phyloP scores from a whole-genome alignment of 1,140 invertebrate species.

The Planococcus citri region DNA sequence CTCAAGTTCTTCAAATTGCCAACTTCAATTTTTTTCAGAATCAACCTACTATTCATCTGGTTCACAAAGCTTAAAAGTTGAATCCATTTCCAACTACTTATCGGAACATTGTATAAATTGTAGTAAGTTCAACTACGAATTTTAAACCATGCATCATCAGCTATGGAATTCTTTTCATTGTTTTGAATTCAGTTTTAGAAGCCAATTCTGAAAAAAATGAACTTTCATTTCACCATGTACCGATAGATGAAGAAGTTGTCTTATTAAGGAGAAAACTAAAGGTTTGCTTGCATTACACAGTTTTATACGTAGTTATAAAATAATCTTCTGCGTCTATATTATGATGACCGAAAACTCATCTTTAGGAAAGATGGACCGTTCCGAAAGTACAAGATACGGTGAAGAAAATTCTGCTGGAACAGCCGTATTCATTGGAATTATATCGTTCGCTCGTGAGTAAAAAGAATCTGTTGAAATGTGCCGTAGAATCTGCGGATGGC shows the following conservation, averaged over 20 bases:
- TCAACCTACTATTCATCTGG: not conserved
- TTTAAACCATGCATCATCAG: not conserved
- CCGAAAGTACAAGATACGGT: constrained; percentile 34
- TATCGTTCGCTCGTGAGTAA: constrained; percentile 40
- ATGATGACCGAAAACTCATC: too few species aligned
- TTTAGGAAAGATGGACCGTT: constrained; percentile 29
- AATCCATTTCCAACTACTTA: not conserved
- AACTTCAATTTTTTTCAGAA: not conserved
- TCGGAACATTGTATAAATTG: constrained; percentile 34
- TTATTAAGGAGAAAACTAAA: constrained; percentile 26
- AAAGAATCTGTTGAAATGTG: constrained; percentile 37
- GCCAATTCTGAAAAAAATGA: constrained; percentile 15
- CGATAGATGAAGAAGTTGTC: constrained; percentile 26
- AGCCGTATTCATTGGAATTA: constrained; percentile 38
- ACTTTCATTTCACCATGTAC: not conserved
- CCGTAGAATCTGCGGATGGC: constrained; percentile 40
- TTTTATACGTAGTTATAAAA: not conserved
- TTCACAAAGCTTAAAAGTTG: not conserved
- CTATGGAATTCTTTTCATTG: constrained; percentile 19
- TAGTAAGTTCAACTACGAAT: constrained; percentile 31
- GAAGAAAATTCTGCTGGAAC: constrained; percentile 36
- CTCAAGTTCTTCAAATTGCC: not conserved
- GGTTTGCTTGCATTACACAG: constrained; percentile 21
- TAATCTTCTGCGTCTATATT: too few species aligned
- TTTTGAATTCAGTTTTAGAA: constrained; percentile 23